Evolutionary conservation across 2,888 invertebrate genomes (phyloP), one percentile per base, ranked within the genome.

Genomic region (Melikaiella ostensackeni): DNA sequence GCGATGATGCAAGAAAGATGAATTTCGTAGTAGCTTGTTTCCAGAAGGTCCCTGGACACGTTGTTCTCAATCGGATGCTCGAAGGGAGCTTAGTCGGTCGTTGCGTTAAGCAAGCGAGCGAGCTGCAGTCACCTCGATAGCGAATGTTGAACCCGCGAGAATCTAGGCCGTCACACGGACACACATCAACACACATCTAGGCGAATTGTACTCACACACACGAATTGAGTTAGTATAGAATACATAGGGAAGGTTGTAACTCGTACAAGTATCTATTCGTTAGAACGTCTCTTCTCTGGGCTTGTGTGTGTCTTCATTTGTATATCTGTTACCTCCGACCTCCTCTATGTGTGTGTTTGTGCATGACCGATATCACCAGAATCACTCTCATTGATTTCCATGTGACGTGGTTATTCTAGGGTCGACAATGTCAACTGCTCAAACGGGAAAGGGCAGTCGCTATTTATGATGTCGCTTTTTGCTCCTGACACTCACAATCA

Each of bases 131-230:
- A 91, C 91, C 91, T 91, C 91, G 90, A 91, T 91, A 91, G 91
- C 88, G 91, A 89, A 83, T 91, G 90, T 91, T 91, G 91, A 91
- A 91, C 91, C 89, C 91, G 86, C 86, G 87, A 82, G 88, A 91
- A 91, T 90, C 90, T 91, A 91, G 91, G 93, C 93, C 92, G 92
- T 91, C 91, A 92, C 91, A 92, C 92, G 92, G 92, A 91, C 92
- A 92, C 92, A 92, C 91, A 92, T 91, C 92, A 81, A 74, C 79
- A 79, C 77, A 77, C 76, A 85, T 92, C 92, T 92, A 92, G 92
- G 90, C 70, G 92, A 89, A 88, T 89, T 73, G 77, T 77, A 75
- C 76, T 74, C 61, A 82, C 77, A 79, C 70, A 50, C 73, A 50
- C 77, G 73, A 74, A 61, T 2, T 33, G 59, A 70, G 21, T 13